Evolutionary conservation across 2,888 invertebrate species (phyloP).

Genomic region (Chrysina gloriosa): DNA sequence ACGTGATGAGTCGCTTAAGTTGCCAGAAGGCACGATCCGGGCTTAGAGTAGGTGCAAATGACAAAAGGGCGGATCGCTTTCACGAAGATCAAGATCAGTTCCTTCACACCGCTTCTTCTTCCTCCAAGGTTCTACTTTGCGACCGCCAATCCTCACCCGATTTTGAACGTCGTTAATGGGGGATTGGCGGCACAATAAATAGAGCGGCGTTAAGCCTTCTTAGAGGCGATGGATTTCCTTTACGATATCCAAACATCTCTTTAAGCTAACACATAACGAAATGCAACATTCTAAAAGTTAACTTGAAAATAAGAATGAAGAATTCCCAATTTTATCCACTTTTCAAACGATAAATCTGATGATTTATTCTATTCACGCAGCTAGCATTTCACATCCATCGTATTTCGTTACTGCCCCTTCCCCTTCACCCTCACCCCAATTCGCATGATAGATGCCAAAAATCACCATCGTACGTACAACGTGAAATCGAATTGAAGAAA

Average conservation of each 20-base stretch:
- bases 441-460: conserved; percentile 10
- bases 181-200: conserved; percentile 66
- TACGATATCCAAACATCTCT: no score
- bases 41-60: conserved; percentile 53
- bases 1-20: background rate
- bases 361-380: no score
- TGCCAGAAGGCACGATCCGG: conserved; percentile 32
- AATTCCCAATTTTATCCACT: no score
- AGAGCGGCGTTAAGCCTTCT: conserved; percentile 65
- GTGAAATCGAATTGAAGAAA: conserved; percentile 18
- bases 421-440: no score
- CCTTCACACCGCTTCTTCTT: conserved; percentile 11
- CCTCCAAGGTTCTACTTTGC: conserved; percentile 48
- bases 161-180: conserved; percentile 62
- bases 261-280: no score
- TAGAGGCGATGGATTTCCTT: conserved; percentile 43
- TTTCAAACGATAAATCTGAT: no score
- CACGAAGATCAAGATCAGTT: conserved; percentile 62
- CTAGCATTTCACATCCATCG: no score
- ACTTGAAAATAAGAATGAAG: no score
- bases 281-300: no score
- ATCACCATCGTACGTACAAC: background rate
- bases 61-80: conserved; percentile 59
- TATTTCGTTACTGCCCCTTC: background rate
- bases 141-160: conserved; percentile 59